Conservation (phyloP, 2,113 vertebrate genomes). For the Corvus moneduloides region DNA sequence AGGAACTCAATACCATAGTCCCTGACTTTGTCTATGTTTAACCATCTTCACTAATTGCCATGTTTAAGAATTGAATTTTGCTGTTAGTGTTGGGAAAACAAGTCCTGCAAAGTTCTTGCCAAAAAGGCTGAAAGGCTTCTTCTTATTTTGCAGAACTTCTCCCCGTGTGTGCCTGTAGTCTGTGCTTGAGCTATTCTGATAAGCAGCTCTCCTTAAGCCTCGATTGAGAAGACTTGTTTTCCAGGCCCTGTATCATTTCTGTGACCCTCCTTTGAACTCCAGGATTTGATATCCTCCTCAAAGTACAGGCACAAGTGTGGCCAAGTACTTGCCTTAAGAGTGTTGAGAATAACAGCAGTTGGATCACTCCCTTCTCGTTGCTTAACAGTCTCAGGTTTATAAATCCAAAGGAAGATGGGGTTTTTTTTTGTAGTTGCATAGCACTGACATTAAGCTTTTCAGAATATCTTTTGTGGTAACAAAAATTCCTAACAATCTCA, state of each 20-base stretch:
- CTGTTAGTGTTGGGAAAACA: background rate
- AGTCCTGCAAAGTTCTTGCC: background rate
- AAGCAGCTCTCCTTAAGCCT: background rate
- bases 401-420: background rate
- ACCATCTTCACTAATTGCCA: background rate
- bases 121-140: background rate
- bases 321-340: background rate
- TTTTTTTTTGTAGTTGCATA: background rate
- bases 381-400: background rate
- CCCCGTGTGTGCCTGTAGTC: background rate
- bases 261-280: conserved; percentile 31
- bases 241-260: background rate
- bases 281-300: background rate
- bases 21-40: background rate
- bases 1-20: background rate
- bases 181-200: background rate
- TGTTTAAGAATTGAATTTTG: background rate
- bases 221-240: background rate
- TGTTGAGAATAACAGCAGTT: background rate
- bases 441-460: background rate
- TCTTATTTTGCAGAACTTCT: background rate
- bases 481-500: background rate
- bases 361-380: background rate
- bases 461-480: background rate
- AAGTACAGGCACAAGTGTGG: background rate